Evolutionary conservation across 2,888 invertebrate genomes (phyloP), one percentile per base, ranked within the genome.

Genomic region (Ethmia dodecea): DNA sequence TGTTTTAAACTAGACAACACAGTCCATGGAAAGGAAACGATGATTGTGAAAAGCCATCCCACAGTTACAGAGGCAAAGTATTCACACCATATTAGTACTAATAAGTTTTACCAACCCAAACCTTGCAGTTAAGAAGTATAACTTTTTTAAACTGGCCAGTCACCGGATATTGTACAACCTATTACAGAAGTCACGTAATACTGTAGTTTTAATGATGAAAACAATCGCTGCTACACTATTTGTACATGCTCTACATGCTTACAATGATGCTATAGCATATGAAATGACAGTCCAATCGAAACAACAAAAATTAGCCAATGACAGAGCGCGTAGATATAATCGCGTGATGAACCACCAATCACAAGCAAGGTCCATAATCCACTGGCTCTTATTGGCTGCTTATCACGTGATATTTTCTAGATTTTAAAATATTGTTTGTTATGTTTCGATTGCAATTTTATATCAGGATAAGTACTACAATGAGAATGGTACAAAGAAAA

Each of bases 1-100:
- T 50, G 53, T 55, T 45, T 52, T 52, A 53, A 14, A 46, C 49
- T 40, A 35, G 52, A 63, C 63, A 78, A 79, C 80, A 81, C 78
- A 69, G 60, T 79, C 78, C 83, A 83, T 84, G 84, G 84, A 83
- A 63, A 81, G 73, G 78, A 79, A 74, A 69, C 55, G 56, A 59
- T 60, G 57, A 57, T 59, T 13, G 18, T 34, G 31, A 43, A 38
- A 57, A 47, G 42, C 49, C 39, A 47, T 48, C 43, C 39, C 42
- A 44, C 37, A 46, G 42, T 42, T 33, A 10, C 3, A 11, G 26
- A 10, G 26, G 26, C 26, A 11, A 26, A 26, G 6, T 12, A 26
- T 3, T 5, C 16, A 35, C 26, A 27, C 35, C 26, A 35, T 31
- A 14, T 26, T 35, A 35, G 31, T 35, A 8, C 5, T 26, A 11